These are phyloP conservation scores for Mizuhopecten yessoensis DNA, from an alignment of 1,140 invertebrate species.

Conservation along the genomic window DNA sequence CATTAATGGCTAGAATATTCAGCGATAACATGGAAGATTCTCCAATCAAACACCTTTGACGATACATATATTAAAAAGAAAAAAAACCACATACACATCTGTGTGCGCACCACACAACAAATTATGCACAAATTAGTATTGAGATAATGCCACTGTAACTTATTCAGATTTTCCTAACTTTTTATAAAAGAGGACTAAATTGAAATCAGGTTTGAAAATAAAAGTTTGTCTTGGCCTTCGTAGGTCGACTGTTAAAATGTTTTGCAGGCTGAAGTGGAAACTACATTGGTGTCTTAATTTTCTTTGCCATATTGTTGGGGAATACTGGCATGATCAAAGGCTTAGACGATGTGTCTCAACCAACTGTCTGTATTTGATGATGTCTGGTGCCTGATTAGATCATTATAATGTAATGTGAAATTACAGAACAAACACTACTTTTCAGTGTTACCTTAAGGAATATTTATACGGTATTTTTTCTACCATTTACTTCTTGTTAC, in stretches of 20 bases:
- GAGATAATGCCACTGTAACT: neutral
- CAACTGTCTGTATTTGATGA: neutral
- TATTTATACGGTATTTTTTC: neutral
- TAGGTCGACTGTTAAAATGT: neutral
- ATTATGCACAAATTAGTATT: neutral
- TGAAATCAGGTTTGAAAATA: constrained; percentile 4
- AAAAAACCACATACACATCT: neutral
- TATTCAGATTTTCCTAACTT: constrained; percentile 8
- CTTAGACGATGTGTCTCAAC: neutral
- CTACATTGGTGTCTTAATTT: neutral
- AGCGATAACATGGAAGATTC: too few species aligned
- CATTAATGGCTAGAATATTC: too few species aligned
- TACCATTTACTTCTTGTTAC: neutral
- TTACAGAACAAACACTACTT: neutral
- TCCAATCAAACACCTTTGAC: too few species aligned
- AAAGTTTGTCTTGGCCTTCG: neutral
- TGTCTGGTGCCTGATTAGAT: neutral
- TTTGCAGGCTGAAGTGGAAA: constrained; percentile 15
- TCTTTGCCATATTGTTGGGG: neutral
- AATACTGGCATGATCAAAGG: constrained; percentile 20
- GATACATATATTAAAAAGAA: too few species aligned
- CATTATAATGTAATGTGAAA: neutral
- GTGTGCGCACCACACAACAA: neutral
- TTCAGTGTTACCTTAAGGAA: neutral
- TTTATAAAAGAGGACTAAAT: neutral